Conservation (phyloP, 2,113 vertebrate species). For the Edolisoma coerulescens region DNA sequence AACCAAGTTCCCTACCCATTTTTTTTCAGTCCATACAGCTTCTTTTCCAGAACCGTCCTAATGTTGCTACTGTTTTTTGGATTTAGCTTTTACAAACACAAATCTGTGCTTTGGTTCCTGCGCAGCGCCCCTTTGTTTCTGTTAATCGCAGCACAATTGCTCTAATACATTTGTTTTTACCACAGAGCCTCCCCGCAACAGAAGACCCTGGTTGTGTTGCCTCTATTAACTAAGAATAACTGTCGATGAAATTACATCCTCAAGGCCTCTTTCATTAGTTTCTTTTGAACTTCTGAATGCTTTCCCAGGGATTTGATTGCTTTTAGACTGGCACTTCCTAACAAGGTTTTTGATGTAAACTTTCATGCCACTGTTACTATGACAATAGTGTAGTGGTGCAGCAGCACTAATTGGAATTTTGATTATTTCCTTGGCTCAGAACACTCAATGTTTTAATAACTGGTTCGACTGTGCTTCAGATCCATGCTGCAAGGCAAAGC, state of each 20-base stretch:
- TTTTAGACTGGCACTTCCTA: conserved; percentile 43
- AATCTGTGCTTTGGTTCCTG: neutral
- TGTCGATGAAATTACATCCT: conserved; percentile 12
- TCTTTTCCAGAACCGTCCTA: neutral
- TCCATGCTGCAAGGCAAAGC: conserved; percentile 22
- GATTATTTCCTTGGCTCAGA: conserved; percentile 47
- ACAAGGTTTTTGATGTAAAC: conserved; percentile 63
- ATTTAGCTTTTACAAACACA: neutral
- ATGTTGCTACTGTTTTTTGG: neutral
- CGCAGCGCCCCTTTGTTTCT: neutral
- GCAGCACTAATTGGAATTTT: conserved; percentile 56
- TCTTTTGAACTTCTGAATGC: conserved; percentile 62
- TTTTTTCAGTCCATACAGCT: neutral
- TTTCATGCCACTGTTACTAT: conserved; percentile 60
- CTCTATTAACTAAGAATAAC: conserved; percentile 25
- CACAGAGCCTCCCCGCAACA: neutral
- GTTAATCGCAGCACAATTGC: neutral
- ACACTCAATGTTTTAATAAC: conserved; percentile 60
- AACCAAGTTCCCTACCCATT: accelerated
- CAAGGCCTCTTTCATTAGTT: conserved; percentile 53
- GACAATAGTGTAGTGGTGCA: conserved; percentile 38
- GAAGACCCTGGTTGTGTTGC: neutral
- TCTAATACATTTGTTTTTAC: conserved; percentile 10
- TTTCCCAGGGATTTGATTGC: conserved; percentile 55
- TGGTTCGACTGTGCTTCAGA: conserved; percentile 16